Percentiles rank a stretch among this genome's conserved stretches.
Conservation (phyloP, 2,113 vertebrate species). For the Ictidomys tridecemlineatus region DNA sequence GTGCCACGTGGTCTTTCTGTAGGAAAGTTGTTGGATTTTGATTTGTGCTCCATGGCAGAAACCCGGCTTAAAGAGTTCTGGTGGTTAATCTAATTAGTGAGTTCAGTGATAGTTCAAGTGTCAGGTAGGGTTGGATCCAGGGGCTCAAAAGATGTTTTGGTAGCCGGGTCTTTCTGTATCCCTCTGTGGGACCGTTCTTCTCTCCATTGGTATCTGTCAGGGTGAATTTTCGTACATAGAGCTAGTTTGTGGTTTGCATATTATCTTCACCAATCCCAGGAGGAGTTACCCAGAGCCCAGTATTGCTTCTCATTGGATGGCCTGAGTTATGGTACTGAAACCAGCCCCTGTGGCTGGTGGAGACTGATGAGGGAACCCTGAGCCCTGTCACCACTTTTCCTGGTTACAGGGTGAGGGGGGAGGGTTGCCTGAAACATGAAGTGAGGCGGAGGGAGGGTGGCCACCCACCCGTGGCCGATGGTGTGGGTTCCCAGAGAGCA, state of each 20-base stretch:
- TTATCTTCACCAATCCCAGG: not conserved
- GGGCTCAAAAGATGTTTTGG: not conserved
- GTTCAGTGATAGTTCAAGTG: accelerated
- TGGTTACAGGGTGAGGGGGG: not conserved
- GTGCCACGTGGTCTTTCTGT: not conserved
- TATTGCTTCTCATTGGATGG: not conserved
- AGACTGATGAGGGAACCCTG: not conserved
- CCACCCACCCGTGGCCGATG: not conserved
- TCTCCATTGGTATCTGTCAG: not conserved
- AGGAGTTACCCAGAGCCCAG: not conserved
- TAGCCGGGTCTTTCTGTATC: not conserved
- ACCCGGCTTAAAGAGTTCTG: not conserved
- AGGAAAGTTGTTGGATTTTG: not conserved
- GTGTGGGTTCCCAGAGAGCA: not conserved
- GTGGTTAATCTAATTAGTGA: not conserved
- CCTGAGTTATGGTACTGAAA: not conserved
- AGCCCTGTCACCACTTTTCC: not conserved
- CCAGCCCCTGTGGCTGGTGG: not conserved
- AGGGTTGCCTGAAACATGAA: not conserved
- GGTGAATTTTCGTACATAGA: not conserved
- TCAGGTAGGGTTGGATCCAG: not conserved
- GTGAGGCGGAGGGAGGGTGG: not conserved
- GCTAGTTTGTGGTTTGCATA: not conserved
- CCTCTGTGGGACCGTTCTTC: not conserved
- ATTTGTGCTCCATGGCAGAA: not conserved